Percentiles rank a stretch among this genome's conserved stretches.
Evolutionary conservation across 2,888 invertebrate species (phyloP).

Genomic region (Ypsolopha scabrella): DNA sequence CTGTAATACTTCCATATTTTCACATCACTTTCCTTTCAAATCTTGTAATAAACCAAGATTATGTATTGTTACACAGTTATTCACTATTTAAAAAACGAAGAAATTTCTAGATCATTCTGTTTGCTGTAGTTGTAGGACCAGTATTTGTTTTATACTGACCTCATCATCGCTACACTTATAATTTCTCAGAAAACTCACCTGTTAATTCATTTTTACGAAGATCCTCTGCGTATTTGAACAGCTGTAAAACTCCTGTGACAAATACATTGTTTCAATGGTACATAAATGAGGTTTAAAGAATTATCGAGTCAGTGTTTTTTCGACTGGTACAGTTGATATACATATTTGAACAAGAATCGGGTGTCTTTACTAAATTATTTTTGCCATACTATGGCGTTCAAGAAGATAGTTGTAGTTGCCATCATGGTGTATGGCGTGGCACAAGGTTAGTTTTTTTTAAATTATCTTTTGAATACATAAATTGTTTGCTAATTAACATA

Average conservation of each 20-base stretch:
- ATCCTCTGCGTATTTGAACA: constrained; percentile 39
- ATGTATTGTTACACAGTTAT: no score
- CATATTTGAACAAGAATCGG: constrained; percentile 10
- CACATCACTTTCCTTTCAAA: no score
- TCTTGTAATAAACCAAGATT: no score
- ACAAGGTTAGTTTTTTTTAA: constrained; percentile 34
- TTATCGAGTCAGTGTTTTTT: constrained; percentile 29
- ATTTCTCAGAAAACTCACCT: background rate
- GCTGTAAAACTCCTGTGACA: constrained; percentile 21
- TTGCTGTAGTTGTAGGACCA: no score
- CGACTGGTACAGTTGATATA: constrained; percentile 20
- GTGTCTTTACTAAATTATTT: constrained; percentile 9
- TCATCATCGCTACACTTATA: background rate
- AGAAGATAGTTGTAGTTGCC: constrained; percentile 18
- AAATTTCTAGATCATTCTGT: no score
- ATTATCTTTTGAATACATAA: constrained; percentile 1
- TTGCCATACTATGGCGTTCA: constrained; percentile 31
- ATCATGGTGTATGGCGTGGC: constrained; percentile 19
- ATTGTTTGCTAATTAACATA: background rate
- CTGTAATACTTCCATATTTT: no score
- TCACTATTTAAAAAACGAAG: no score
- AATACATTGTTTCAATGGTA: constrained; percentile 34
- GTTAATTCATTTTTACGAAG: background rate
- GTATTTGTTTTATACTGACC: background rate
- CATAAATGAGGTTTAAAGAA: constrained; percentile 33